phyloP scores from a whole-genome alignment of 2,888 invertebrate species.

The Temnothorax unifasciatus region DNA sequence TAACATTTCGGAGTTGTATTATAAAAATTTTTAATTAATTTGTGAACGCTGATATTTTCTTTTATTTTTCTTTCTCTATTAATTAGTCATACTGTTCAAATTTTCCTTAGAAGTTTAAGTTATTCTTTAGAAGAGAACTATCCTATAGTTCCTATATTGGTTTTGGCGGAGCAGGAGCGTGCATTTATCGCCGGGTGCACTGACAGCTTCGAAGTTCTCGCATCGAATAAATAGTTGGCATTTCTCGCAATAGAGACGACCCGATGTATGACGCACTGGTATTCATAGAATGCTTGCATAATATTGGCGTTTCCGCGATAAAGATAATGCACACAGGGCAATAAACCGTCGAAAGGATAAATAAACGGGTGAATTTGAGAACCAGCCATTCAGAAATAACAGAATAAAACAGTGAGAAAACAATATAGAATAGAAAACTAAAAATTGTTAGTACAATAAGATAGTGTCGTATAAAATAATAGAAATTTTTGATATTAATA shows the following conservation, averaged over 20 bases:
- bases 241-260: slow-evolving; percentile 10
- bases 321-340: neutral
- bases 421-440: neutral
- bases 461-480: neutral
- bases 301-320: slow-evolving; percentile 6
- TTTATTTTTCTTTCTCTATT: neutral
- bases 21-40: neutral
- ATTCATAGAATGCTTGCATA: slow-evolving; percentile 26
- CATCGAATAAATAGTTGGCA: slow-evolving; percentile 10
- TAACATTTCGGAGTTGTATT: neutral
- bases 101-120: neutral
- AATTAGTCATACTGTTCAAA: neutral
- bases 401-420: neutral
- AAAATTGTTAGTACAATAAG: neutral
- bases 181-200: slow-evolving; percentile 8
- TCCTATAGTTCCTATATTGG: neutral
- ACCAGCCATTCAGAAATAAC: neutral
- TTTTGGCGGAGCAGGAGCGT: neutral
- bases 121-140: neutral
- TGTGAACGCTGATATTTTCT: neutral
- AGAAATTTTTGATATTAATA: neutral
- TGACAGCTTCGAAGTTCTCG: neutral
- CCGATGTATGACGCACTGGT: slow-evolving; percentile 9
- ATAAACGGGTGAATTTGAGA: neutral
- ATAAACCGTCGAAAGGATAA: neutral